phyloP scores from a whole-genome alignment of 2,888 invertebrate species.

The Leptinotarsa rubiginosa region DNA sequence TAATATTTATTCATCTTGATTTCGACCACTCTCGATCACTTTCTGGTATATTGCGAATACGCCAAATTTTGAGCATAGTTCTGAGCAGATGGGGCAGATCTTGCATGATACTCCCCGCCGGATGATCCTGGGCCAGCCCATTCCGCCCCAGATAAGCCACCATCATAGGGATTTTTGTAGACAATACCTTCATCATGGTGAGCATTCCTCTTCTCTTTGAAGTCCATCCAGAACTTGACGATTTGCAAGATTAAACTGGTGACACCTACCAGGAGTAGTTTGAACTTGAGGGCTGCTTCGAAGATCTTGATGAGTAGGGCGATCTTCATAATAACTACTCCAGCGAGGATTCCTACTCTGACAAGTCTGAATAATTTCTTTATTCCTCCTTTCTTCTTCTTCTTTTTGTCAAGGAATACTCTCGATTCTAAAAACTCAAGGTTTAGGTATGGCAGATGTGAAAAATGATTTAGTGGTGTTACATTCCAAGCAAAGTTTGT shows the following conservation, averaged over 20 bases:
- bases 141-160: slow-evolving; percentile 35
- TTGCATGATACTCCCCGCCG: slow-evolving; percentile 41
- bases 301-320: slow-evolving; percentile 76
- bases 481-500: not conserved
- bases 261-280: slow-evolving; percentile 81
- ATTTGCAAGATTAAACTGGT: slow-evolving; percentile 77
- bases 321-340: slow-evolving; percentile 47
- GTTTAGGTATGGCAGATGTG: slow-evolving; percentile 22
- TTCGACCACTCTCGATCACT: not conserved
- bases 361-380: slow-evolving; percentile 46
- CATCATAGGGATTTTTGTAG: slow-evolving; percentile 47
- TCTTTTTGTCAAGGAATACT: slow-evolving; percentile 31
- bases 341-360: slow-evolving; percentile 48
- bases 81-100: slow-evolving; percentile 30
- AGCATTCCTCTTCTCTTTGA: slow-evolving; percentile 71
- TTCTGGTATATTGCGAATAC: slow-evolving; percentile 19
- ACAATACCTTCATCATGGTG: slow-evolving; percentile 66
- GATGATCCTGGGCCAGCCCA: slow-evolving; percentile 39
- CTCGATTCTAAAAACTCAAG: slow-evolving; percentile 43
- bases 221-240: slow-evolving; percentile 79
- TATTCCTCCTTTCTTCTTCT: slow-evolving; percentile 51
- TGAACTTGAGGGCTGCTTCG: slow-evolving; percentile 80
- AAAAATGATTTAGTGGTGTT: slow-evolving; percentile 1
- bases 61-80: slow-evolving; percentile 38
- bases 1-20: too few species aligned